Percentiles rank a stretch among this genome's conserved stretches.
These are phyloP conservation scores for Tetrax tetrax DNA, from an alignment of 2,113 vertebrate species.

Conservation along the genomic window DNA sequence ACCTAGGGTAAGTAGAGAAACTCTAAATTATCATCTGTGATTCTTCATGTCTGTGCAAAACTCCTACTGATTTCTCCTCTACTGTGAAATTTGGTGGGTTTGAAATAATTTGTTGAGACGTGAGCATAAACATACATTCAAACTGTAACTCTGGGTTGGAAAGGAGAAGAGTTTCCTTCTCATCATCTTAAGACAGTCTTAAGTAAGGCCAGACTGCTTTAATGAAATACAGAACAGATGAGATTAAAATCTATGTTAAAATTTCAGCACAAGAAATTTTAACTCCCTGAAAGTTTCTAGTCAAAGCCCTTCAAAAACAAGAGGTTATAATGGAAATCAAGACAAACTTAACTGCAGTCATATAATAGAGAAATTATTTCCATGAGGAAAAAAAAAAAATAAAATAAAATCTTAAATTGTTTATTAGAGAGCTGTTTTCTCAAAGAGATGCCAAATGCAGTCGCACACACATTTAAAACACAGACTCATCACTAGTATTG, in stretches of 20 bases:
- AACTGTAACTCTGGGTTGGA: neutral
- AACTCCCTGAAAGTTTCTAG: conserved; percentile 47
- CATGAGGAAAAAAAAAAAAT: neutral
- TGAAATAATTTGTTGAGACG: neutral
- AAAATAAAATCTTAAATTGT: neutral
- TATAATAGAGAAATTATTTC: neutral
- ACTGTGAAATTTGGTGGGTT: neutral
- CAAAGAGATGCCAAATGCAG: neutral
- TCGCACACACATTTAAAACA: neutral
- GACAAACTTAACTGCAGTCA: neutral
- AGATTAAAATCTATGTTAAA: neutral
- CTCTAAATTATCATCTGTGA: neutral
- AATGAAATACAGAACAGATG: neutral
- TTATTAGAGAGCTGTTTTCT: neutral
- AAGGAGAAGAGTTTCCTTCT: neutral
- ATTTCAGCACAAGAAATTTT: conserved; percentile 34
- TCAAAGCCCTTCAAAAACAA: conserved; percentile 30
- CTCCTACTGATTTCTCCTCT: neutral
- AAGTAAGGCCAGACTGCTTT: neutral
- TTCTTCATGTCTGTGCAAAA: neutral
- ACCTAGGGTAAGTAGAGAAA: neutral
- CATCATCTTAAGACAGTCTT: neutral
- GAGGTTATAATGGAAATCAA: neutral
- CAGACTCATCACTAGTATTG: neutral
- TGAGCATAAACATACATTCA: neutral